A percentile compares a stretch with the other conserved stretches of the same genome.
phyloP scores from a whole-genome alignment of 2,888 invertebrate species.

The Lobophora halterata region DNA sequence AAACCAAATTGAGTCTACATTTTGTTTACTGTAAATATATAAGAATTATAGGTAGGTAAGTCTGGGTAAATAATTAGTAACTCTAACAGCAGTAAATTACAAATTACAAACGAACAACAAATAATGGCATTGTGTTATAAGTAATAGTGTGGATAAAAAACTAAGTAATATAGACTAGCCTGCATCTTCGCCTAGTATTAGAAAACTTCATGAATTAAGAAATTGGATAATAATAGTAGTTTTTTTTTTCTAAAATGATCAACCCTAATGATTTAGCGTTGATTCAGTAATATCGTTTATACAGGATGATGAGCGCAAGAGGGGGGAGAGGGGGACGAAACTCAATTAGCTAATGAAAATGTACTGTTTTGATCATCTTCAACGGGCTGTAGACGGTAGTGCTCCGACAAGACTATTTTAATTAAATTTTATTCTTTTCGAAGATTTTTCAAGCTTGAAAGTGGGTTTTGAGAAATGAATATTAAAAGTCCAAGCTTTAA shows the following conservation, averaged over 20 bases:
- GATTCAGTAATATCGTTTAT: constrained; percentile 50
- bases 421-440: constrained; percentile 25
- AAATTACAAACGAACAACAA: too few relatives aligned
- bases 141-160: too few relatives aligned
- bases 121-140: too few relatives aligned
- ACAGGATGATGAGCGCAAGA: constrained; percentile 45
- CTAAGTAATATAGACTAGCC: too few relatives aligned
- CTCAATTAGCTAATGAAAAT: constrained; percentile 77
- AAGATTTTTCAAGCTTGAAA: constrained; percentile 7
- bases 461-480: constrained; percentile 1
- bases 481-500: too few relatives aligned
- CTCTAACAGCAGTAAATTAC: too few relatives aligned
- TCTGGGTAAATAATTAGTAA: too few relatives aligned
- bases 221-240: background rate
- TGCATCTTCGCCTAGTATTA: too few relatives aligned
- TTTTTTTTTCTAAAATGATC: constrained; percentile 9
- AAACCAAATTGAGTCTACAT: too few relatives aligned
- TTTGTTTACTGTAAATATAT: too few relatives aligned
- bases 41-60: too few relatives aligned
- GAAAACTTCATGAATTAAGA: too few relatives aligned
- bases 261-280: constrained; percentile 48
- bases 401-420: constrained; percentile 25
- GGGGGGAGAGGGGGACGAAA: constrained; percentile 37
- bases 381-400: constrained; percentile 33
- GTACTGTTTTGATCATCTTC: constrained; percentile 57